Conservation (phyloP, 2,888 invertebrate species). For the Gryllus longicercus region DNA sequence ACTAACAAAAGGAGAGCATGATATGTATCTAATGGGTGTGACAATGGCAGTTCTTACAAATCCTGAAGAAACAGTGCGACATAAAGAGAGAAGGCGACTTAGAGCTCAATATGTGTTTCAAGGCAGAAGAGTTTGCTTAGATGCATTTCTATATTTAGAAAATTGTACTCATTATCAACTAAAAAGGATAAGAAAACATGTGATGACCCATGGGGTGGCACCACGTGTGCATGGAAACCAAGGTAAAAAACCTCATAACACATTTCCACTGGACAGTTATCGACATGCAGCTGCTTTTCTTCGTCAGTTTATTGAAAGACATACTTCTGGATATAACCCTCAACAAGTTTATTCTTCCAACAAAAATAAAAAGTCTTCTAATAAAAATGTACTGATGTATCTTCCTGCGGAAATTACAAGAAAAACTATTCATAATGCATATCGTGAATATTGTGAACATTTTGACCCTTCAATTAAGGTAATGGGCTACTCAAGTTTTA, state of each 20-base stretch:
- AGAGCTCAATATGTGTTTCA: conserved; percentile 75
- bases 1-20: conserved; percentile 75
- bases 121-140: conserved; percentile 71
- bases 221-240: conserved; percentile 76
- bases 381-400: conserved; percentile 47
- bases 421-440: conserved; percentile 71
- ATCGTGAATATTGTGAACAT: conserved; percentile 68
- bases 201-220: conserved; percentile 74
- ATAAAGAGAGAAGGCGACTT: conserved; percentile 68
- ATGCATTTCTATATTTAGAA: conserved; percentile 74
- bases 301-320: conserved; percentile 67
- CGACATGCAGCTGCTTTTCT: conserved; percentile 73
- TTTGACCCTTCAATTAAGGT: conserved; percentile 67
- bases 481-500: conserved; percentile 77
- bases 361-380: conserved; percentile 48
- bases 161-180: conserved; percentile 77
- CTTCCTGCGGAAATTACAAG: conserved; percentile 58
- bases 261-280: conserved; percentile 73
- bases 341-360: background rate
- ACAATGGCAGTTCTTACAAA: conserved; percentile 77
- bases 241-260: conserved; percentile 76
- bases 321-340: conserved; percentile 47
- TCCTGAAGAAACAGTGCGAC: conserved; percentile 64
- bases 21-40: conserved; percentile 82
- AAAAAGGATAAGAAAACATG: conserved; percentile 72